Conservation (phyloP, 2,113 vertebrate genomes). For the Emydocephalus ijimae region DNA sequence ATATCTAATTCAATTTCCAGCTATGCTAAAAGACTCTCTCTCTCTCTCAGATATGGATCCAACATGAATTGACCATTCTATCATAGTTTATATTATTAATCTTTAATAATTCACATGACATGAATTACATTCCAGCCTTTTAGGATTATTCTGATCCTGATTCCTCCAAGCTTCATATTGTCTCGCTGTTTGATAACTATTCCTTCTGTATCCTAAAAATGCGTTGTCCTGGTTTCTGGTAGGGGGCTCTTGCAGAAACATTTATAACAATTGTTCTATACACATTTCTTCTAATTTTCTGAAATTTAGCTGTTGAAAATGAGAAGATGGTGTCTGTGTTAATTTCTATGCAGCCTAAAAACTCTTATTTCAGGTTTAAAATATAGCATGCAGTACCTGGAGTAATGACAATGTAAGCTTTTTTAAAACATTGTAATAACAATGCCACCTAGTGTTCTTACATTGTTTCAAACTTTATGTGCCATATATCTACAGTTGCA, state of each 20-base stretch:
- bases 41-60: too few species aligned
- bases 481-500: background rate
- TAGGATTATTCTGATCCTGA: background rate
- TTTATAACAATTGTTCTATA: background rate
- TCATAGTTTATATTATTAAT: background rate
- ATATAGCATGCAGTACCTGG: background rate
- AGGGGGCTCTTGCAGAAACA: background rate
- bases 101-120: background rate
- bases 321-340: accelerated
- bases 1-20: background rate
- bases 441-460: slow-evolving; percentile 76
- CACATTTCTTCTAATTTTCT: accelerated
- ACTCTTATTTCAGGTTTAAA: background rate
- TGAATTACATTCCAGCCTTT: background rate
- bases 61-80: background rate
- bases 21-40: background rate
- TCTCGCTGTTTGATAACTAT: background rate
- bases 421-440: slow-evolving; percentile 64
- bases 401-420: background rate
- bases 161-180: background rate
- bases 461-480: background rate
- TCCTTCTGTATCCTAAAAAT: background rate
- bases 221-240: background rate
- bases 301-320: accelerated
- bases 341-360: background rate